Base-by-base conservation (phyloP, 2,888 invertebrate species). In the Drosophila antonietae region DNA sequence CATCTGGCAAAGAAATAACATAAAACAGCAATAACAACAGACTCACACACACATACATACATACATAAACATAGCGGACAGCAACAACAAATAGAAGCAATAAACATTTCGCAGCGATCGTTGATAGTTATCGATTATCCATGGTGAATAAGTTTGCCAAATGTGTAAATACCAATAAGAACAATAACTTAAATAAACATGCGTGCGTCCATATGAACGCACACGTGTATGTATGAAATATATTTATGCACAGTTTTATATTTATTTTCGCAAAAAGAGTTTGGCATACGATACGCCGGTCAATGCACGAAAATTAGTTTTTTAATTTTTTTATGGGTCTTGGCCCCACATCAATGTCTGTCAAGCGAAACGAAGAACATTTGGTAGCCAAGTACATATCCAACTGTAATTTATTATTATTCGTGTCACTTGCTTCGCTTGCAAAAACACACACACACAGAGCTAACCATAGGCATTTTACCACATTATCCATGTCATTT, bases 291-390 rank as follows among this genome's bases (percentile, higher is more conserved):
- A 70, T 75, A 81, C 46, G 65, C 60, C 78, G 83, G 88, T 87
- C 83, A 90, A 81, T 87, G 85, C 52, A 75, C 80, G 82, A 73
- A 81, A 83, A 90, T 84, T 77, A 66, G 73, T 79, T 76, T 89
- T 83, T 68, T 67, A 68, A 67, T 78, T 75, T 78, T 76, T 88
- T 83, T 68, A 58, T 52, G 23, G 46, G 20, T 60, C 12, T 37
- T 41, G 72, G 74, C 57, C 68, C 56, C 62, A 68, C 68, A 70
- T 80, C 73, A 76, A 68, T 73, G 73, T 75, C 69, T 62, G 81
- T 81, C 74, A 81, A 73, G 68, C 46, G 62, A 46, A 73, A 81
- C 69, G 76, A 65, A 68, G 51, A 79, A 65, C 75, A 77, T 78
- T 79, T 79, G 79, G n/a, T 55, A 64, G 63, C 60, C 73, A 68